A percentile compares a stretch with the other conserved stretches of the same genome.
phyloP scores from a whole-genome alignment of 2,888 invertebrate genomes.

The Unio delphinus region DNA sequence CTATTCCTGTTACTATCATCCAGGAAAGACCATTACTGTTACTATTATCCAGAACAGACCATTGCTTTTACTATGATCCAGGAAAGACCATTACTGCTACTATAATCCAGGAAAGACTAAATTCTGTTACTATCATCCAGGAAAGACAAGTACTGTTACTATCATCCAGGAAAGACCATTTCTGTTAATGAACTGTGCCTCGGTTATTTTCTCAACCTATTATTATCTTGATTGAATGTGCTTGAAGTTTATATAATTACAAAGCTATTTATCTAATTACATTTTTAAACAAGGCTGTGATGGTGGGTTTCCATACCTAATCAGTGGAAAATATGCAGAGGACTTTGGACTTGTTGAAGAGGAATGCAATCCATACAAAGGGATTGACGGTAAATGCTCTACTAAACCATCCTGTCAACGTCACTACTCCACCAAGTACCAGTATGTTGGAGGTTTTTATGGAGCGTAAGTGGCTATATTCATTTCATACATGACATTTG shows the following conservation, averaged over 20 bases:
- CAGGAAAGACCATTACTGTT: no score
- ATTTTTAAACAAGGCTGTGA: slow-evolving; percentile 56
- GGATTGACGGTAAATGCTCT: slow-evolving; percentile 66
- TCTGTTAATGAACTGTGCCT: not conserved
- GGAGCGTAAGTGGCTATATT: slow-evolving; percentile 66
- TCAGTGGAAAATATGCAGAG: slow-evolving; percentile 70
- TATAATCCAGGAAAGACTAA: no score
- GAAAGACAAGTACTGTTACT: no score
- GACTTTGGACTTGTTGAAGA: slow-evolving; percentile 73
- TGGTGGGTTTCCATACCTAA: slow-evolving; percentile 68
- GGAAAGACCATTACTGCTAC: no score
- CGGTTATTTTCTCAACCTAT: not conserved
- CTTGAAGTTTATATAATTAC: not conserved
- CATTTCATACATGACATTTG: no score
- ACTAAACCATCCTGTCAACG: slow-evolving; percentile 66
- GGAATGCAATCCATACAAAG: slow-evolving; percentile 72
- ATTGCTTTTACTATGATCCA: no score
- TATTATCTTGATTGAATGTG: not conserved
- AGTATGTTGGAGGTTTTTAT: slow-evolving; percentile 74
- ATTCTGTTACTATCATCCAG: no score
- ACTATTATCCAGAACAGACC: no score
- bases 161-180: no score
- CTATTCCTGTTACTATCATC: no score
- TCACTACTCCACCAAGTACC: slow-evolving; percentile 72
- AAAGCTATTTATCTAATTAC: not conserved